phyloP scores from a whole-genome alignment of 2,888 invertebrate species.

The Diarsia dahlii region DNA sequence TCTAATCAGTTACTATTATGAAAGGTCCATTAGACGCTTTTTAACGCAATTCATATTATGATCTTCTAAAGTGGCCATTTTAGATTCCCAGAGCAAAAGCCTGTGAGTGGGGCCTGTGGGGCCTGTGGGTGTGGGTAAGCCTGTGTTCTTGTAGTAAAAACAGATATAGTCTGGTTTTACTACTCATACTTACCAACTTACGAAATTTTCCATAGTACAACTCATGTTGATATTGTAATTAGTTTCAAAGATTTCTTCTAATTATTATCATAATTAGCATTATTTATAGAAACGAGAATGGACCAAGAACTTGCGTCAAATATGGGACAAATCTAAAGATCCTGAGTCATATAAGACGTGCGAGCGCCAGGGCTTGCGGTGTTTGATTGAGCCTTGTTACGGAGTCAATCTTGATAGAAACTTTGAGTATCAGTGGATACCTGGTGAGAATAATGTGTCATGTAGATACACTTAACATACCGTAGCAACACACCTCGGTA shows the following conservation, averaged over 20 bases:
- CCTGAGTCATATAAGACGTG: slow-evolving; percentile 78
- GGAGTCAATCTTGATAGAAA: slow-evolving; percentile 87
- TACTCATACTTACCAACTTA: no score
- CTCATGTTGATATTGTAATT: background rate
- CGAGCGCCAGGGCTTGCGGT: slow-evolving; percentile 78
- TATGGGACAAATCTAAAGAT: slow-evolving; percentile 82
- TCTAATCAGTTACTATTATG: no score
- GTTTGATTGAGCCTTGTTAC: slow-evolving; percentile 83
- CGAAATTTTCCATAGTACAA: no score
- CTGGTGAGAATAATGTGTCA: slow-evolving; percentile 74
- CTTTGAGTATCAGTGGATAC: slow-evolving; percentile 89
- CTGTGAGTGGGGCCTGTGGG: no score
- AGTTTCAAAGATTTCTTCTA: background rate
- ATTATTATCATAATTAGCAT: background rate
- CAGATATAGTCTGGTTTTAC: no score
- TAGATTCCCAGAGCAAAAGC: no score
- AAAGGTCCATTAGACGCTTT: no score
- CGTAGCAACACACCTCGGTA: background rate
- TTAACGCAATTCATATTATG: no score
- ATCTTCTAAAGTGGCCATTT: no score
- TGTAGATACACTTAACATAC: background rate
- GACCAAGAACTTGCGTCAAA: slow-evolving; percentile 85
- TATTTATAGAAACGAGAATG: slow-evolving; percentile 81
- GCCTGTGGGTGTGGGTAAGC: no score
- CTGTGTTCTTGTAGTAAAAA: no score